Base-by-base conservation (phyloP, 2,888 invertebrate genomes). In the Ichneumoninae sp. region DNA sequence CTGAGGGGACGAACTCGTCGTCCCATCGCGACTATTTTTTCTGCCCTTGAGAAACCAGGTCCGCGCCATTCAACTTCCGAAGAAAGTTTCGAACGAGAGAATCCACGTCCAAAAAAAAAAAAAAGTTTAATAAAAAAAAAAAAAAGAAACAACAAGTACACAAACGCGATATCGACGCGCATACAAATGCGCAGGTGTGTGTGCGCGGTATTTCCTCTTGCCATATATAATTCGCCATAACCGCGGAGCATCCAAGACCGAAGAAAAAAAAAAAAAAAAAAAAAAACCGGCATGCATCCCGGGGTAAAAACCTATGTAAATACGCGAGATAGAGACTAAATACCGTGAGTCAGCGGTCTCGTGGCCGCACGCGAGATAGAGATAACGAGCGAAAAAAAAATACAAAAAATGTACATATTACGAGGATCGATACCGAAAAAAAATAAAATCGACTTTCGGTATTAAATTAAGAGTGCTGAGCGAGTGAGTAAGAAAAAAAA, bases 211-310 rank as follows among this genome's bases (percentile, higher is more conserved):
- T 68, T 60, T 63, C 71, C 52, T 83, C 82, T 83, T 83, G 82
- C 82, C 82, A 83, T 83, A 78, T 73, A 16, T 70, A 73, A 83
- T 82, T 77, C 77, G 77, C 77, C 81, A 81, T 81, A 69, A 81
- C 60, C 68, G 57, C 50, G 65, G 65, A 52, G 47, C 63, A 52
- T 66, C 50, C 50, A 65, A 65, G 50, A 65, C 8, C 13, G 57
- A 57, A 54, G 22, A 54, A 22, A 54, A 74, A 36, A 4, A 22
- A 22, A 22, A 22, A 22, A 22, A 19, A 19, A 19, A 19, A 66
- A 40, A 19, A 66, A 66, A 40, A 66, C n/a, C 44, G 40, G 66
- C 8, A 66, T 66, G 66, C 66, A 19, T 66, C 66, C 40, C 40
- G 65, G 33, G 36, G 19, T n/a, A 8, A 52, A 47, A 52, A 47